Base-by-base conservation (phyloP, 2,797 vertebrate genomes). In the Otus scops region DNA sequence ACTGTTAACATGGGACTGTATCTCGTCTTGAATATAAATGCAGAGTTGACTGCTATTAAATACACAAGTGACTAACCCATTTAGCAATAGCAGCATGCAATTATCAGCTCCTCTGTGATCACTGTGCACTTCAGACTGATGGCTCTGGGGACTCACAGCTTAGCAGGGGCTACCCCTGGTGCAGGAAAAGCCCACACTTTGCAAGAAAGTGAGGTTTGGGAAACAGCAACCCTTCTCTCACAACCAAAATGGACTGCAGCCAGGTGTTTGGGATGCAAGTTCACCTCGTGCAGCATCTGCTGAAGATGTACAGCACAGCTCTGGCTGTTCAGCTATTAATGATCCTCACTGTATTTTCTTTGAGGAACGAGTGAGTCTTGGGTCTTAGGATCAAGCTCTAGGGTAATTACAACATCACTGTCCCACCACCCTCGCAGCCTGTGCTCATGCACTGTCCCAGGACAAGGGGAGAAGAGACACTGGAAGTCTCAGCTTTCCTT, bases 361-460 rank as follows among this genome's bases (percentile, higher is more conserved):
- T 43, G 38, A 60, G 47, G 22, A 68, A 38, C 36, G 30, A 47
- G 36, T 22, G 10, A 36, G 41, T 77, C 32, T 28, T 73, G 41
- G 36, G 15, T 59, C 16, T 67, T 2, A 2, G 39, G 45, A 26
- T 57, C 8, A 41, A 50, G 41, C 13, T 48, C 8, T 28, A n/a
- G 14, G 54, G 28, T 48, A 53, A 41, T 69, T 34, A 22, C 9
- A 69, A 32, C 32, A 22, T 69, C 54, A 6, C 53, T 73, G 50
- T 57, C 26, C 12, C 32, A 23, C 10, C 18, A 38, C 11, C 9
- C n/a, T 70, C 0, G 0, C 61, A 82, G 14, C 17, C 57, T 74
- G 38, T 84, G 60, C 51, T 69, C 3, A 0, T 32, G 32, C 12
- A 4, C 11, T 27, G n/a, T 30, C 54, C 51, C 21, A n/a, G 48